phyloP scores from a whole-genome alignment of 2,888 invertebrate genomes.

The Trissonchulus latispiculum region DNA sequence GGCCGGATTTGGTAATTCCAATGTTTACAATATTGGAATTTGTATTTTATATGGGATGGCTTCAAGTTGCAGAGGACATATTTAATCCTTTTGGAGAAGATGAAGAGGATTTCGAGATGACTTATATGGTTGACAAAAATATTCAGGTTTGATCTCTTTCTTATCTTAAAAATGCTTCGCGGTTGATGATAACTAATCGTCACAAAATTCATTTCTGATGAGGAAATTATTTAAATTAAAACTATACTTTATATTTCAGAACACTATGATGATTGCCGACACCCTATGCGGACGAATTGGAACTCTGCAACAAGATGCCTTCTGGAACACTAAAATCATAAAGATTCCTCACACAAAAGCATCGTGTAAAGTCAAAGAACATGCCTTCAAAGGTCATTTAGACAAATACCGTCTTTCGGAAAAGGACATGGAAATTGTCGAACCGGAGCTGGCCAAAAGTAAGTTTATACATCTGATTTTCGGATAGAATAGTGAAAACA shows the following conservation, averaged over 20 bases:
- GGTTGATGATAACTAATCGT: no score
- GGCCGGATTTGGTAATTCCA: background rate
- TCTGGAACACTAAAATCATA: background rate
- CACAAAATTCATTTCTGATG: no score
- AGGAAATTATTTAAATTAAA: no score
- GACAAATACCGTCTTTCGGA: constrained; percentile 1
- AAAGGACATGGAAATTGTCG: background rate
- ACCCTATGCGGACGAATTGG: constrained; percentile 8
- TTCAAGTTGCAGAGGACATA: constrained; percentile 9
- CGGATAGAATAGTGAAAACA: no score
- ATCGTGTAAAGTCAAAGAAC: background rate
- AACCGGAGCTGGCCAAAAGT: background rate
- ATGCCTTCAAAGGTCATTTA: background rate
- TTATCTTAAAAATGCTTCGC: no score
- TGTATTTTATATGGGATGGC: constrained; percentile 18
- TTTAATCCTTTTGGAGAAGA: constrained; percentile 18
- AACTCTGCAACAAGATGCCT: background rate
- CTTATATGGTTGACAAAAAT: background rate
- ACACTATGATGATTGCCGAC: background rate
- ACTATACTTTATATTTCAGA: no score
- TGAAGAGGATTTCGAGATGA: constrained; percentile 15
- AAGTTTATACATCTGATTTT: no score
- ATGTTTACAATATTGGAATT: constrained; percentile 3
- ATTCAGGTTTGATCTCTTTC: background rate
- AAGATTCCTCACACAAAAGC: background rate